Evolutionary conservation across 2,113 vertebrate genomes (phyloP).

Genomic region (Anolis carolinensis): DNA sequence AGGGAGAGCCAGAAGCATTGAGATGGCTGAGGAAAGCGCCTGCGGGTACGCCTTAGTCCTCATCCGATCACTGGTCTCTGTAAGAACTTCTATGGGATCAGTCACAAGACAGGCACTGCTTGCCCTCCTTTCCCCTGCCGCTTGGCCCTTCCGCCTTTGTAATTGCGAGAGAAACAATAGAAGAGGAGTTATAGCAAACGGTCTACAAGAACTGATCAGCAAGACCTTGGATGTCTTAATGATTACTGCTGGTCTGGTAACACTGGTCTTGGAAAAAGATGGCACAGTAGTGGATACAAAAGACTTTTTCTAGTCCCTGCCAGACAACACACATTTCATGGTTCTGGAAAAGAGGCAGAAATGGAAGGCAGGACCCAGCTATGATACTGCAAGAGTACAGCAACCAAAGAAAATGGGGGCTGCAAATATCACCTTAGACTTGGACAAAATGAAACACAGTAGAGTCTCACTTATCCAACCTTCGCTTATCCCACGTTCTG

Average conservation of each 20-base stretch:
- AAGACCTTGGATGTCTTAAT: conserved; percentile 81
- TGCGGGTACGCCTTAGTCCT: no score
- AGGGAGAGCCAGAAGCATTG: no score
- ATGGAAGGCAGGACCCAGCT: conserved; percentile 76
- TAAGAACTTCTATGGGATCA: conserved; percentile 74
- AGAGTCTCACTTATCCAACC: no score
- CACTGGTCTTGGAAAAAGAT: conserved; percentile 88
- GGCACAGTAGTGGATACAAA: conserved; percentile 87
- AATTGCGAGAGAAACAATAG: conserved; percentile 77
- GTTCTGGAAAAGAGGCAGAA: conserved; percentile 81
- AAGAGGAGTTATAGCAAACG: conserved; percentile 78
- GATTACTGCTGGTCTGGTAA: conserved; percentile 74
- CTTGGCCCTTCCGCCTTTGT: conserved; percentile 81
- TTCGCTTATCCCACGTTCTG: no score
- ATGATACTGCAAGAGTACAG: background rate
- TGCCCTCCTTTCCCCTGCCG: conserved; percentile 70
- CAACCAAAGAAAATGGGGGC: conserved; percentile 79
- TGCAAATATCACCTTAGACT: conserved; percentile 83
- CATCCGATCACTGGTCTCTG: conserved; percentile 77
- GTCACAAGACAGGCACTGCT: conserved; percentile 78
- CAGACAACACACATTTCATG: conserved; percentile 81
- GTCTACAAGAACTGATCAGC: conserved; percentile 79
- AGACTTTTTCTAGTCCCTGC: conserved; percentile 83
- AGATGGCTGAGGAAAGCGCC: no score
- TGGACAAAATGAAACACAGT: conserved; percentile 86